These are phyloP conservation scores for Phrynosoma blainvillii DNA, from an alignment of 2,113 vertebrate genomes.

Conservation along the genomic window DNA sequence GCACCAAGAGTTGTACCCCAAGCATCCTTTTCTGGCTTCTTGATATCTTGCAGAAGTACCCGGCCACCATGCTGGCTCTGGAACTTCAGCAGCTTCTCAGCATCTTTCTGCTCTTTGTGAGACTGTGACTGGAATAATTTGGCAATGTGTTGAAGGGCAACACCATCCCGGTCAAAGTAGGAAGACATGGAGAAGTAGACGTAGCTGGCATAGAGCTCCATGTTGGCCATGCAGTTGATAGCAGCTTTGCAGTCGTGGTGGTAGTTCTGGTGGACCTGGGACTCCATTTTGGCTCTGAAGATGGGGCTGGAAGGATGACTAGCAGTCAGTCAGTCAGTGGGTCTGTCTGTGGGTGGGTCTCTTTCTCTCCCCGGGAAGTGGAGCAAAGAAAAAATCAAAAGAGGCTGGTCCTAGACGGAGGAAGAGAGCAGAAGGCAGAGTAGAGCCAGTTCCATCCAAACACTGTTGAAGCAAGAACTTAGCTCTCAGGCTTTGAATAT, in stretches of 20 bases:
- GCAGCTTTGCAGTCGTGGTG: slow-evolving; percentile 78
- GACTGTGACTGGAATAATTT: no score
- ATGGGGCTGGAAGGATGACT: not conserved
- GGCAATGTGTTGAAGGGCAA: no score
- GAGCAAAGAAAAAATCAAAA: not conserved
- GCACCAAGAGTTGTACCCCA: no score
- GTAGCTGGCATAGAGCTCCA: slow-evolving; percentile 82
- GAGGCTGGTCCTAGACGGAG: not conserved
- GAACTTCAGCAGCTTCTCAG: no score
- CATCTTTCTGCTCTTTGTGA: no score
- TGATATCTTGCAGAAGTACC: no score
- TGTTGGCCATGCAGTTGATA: slow-evolving; percentile 79
- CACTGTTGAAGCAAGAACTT: slow-evolving; percentile 86
- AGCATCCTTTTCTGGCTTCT: no score
- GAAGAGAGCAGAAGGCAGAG: not conserved
- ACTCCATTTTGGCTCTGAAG: slow-evolving; percentile 66
- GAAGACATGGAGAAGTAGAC: slow-evolving; percentile 78
- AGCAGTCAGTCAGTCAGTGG: not conserved
- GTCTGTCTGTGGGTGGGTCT: not conserved
- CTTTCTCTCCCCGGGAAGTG: not conserved
- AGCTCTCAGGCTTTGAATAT: not conserved
- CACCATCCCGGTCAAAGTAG: no score
- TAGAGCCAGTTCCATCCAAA: slow-evolving; percentile 82
- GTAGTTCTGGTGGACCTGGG: slow-evolving; percentile 83
- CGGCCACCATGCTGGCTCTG: no score